Evolutionary conservation across 2,797 vertebrate genomes (phyloP).

Genomic region (Aeoliscus strigatus): DNA sequence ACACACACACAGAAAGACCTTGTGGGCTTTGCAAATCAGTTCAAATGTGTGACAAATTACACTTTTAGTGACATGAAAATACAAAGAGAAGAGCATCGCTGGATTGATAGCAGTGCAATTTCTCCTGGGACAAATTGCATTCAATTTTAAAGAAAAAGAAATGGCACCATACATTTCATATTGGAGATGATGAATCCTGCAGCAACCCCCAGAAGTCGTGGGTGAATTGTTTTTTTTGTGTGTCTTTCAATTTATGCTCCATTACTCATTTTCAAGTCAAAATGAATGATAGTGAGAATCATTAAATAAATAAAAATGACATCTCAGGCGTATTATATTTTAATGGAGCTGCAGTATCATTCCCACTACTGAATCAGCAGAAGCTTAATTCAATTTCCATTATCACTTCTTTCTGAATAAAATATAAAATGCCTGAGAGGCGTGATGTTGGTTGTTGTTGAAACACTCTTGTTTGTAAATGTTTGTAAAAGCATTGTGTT

Average conservation of each 20-base stretch:
- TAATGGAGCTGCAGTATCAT: constrained; percentile 27
- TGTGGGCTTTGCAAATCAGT: constrained; percentile 13
- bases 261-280: no score
- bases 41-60: constrained; percentile 13
- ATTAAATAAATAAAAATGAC: constrained; percentile 41
- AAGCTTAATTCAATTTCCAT: constrained; percentile 31
- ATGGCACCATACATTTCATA: constrained; percentile 47
- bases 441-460: constrained; percentile 10
- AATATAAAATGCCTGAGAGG: constrained; percentile 10
- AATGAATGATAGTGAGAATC: constrained; percentile 32
- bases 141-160: constrained; percentile 40
- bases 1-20: constrained; percentile 1
- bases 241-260: no score
- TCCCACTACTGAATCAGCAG: constrained; percentile 19
- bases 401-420: constrained; percentile 5
- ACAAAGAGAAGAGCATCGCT: constrained; percentile 26
- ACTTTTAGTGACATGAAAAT: constrained; percentile 28
- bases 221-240: constrained; percentile 29
- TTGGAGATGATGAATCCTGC: constrained; percentile 42
- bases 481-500: no score
- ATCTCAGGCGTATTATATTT: constrained; percentile 36
- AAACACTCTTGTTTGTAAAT: constrained; percentile 19
- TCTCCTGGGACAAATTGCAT: constrained; percentile 46
- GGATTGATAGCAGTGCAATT: constrained; percentile 41
- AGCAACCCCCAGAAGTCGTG: constrained; percentile 24